These are phyloP conservation scores for Mormyrus iriodes DNA, from an alignment of 2,113 vertebrate species.

Conservation along the genomic window DNA sequence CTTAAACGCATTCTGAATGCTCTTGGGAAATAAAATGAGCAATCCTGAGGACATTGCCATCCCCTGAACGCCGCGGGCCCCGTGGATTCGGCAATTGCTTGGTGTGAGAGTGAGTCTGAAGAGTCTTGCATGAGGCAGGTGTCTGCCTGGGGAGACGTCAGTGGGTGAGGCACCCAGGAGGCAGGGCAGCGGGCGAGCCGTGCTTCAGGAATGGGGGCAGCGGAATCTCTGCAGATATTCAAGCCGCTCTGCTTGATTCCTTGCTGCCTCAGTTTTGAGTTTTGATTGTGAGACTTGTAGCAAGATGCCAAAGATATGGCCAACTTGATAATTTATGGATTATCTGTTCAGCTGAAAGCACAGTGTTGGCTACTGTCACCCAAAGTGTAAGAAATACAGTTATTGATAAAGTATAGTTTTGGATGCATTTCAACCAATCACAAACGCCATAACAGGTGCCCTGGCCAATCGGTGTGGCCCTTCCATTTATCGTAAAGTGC, in stretches of 20 bases:
- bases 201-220: neutral
- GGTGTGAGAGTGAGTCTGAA: neutral
- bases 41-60: neutral
- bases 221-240: too few species aligned
- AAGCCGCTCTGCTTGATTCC: too few species aligned
- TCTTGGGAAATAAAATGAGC: neutral
- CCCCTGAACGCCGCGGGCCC: neutral
- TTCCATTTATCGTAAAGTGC: neutral
- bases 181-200: neutral
- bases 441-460: neutral
- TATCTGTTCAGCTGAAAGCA: neutral
- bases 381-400: neutral
- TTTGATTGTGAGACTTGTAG: neutral
- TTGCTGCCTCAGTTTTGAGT: too few species aligned
- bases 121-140: neutral
- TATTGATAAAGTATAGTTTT: neutral
- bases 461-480: neutral
- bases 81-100: neutral
- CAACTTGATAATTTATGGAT: neutral
- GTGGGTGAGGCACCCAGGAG: fast-evolving
- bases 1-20: neutral
- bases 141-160: neutral
- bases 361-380: neutral
- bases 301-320: neutral
- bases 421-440: neutral